Base-by-base conservation (phyloP, 1,140 invertebrate genomes). In the Scaptomyza graminum region DNA sequence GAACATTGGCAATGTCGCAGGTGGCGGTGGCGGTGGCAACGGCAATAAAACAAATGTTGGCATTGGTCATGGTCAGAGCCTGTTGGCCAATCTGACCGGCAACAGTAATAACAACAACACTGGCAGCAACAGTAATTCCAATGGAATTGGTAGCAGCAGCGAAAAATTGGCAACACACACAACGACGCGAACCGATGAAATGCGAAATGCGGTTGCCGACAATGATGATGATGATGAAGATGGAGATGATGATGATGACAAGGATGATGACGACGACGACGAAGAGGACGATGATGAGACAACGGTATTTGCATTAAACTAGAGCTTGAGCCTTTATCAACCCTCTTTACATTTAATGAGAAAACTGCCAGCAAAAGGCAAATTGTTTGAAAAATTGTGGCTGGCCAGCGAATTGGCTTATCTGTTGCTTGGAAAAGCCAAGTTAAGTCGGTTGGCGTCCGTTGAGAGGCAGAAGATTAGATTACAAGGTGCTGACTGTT, bases 221-320 rank as follows among this genome's bases (percentile, higher is more conserved):
- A 41, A 63, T 0, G 56, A 56, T 13, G 74, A 52, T n/a, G 74
- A 50, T 28, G 66, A 69, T 22, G 66, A 44, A 0, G 49, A 76
- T 22, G 64, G 57, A 0, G 63, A 71, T 22, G 76, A 51, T 6
- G 78, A 70, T 15, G 71, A 56, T 0, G 76, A 74, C 3, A 80
- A 57, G 0, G 65, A 73, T 3, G 76, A 60, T 0, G 56, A 59
- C 8, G 71, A 71, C 1, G 76, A 76, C 0, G 68, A 77, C 2
- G 76, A 82, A 2, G 71, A 85, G 7, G 72, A 74, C 55, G 76
- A 66, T 39, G 78, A 87, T 68, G 79, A 72, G 63, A 77, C 67
- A 57, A 88, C 84, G 84, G 84, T 89, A 89, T 41, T 79, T 62
- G 50, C 13, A 56, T 37, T 59, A 57, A 51, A 77, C 74, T 60